A percentile compares a stretch with the other conserved stretches of the same genome.
phyloP scores from a whole-genome alignment of 2,113 vertebrate genomes.

The Grammomys surdaster region DNA sequence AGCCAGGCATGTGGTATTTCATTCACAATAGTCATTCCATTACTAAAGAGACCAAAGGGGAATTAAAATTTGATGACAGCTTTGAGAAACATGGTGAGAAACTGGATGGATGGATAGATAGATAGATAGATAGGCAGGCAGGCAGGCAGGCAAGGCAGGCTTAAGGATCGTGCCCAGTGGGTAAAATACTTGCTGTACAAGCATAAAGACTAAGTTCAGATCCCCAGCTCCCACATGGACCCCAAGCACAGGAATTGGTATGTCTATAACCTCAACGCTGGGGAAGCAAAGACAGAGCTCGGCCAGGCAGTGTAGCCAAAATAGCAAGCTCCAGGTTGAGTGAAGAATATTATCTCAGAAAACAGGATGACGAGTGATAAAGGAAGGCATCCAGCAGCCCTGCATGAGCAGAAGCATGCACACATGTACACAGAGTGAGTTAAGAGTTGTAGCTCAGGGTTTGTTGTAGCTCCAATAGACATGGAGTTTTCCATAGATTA shows the following conservation, averaged over 20 bases:
- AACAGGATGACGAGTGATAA: background rate
- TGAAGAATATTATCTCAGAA: background rate
- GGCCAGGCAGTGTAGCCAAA: background rate
- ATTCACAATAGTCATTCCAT: background rate
- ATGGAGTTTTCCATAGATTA: background rate
- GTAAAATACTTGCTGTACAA: background rate
- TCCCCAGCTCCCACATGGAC: background rate
- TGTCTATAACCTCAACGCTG: background rate
- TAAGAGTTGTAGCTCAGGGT: background rate
- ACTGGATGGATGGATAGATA: too few species aligned
- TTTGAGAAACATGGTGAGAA: background rate
- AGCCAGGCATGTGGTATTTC: background rate
- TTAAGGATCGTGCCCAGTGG: too few species aligned
- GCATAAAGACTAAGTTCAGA: background rate
- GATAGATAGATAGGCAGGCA: background rate
- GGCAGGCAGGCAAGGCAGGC: background rate
- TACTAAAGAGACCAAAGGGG: background rate
- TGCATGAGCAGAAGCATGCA: background rate
- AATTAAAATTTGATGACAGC: background rate
- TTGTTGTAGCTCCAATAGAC: background rate
- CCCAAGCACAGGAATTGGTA: background rate
- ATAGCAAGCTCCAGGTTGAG: background rate
- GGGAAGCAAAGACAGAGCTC: background rate
- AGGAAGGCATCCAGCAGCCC: background rate
- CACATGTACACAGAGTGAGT: too few species aligned